Evolutionary conservation across 2,113 vertebrate genomes (phyloP), one percentile per base, ranked within the genome.

Genomic region (Festucalex cinctus): DNA sequence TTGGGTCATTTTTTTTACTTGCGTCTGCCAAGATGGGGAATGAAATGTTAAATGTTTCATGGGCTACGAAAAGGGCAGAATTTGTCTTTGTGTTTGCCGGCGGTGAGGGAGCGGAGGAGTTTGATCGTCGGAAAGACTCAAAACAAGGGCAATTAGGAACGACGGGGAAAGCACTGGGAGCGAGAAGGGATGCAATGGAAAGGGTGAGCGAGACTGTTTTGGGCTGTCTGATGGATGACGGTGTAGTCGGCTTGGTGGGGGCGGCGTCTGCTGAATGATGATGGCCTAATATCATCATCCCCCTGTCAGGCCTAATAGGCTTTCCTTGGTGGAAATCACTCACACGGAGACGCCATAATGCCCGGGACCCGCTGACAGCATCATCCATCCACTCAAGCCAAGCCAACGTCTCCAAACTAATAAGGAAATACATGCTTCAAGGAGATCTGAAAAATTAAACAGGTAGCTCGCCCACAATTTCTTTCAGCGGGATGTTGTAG

Each of bases 21-120:
- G 94, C 94, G 93, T 95, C 93, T 95, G 94, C 93, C 94, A 95
- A 92, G 92, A 95, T 94, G 93, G 92, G 94, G 94, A 98, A 98
- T 99, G 94, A 98, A 98, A 98, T 98, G 94, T 94, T 98, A 94
- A 99, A 99, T 98, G 95, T 99, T 99, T 99, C 94, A 98, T 98
- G 94, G 95, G 93, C 78, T 92, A 94, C 90, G 93, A 95, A 95
- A 97, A 96, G 95, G 95, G 93, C 92, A 93, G 92, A 94, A 97
- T 98, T 95, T 95, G 94, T 98, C 96, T 97, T 97, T 94, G 93
- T 94, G 92, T 95, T 94, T 92, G 93, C 93, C 92, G 91, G 90
- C 91, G 22, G 77, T 75, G 80, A 76, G 69, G 44, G 70, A 63
- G 68, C 19, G 53, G 37, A 71, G 63, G 76, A 68, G 65, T 22